Percentiles rank a stretch among this genome's conserved stretches.
These are phyloP conservation scores for Rhodeus uyekii DNA, from an alignment of 2,797 vertebrate genomes.

Conservation along the genomic window DNA sequence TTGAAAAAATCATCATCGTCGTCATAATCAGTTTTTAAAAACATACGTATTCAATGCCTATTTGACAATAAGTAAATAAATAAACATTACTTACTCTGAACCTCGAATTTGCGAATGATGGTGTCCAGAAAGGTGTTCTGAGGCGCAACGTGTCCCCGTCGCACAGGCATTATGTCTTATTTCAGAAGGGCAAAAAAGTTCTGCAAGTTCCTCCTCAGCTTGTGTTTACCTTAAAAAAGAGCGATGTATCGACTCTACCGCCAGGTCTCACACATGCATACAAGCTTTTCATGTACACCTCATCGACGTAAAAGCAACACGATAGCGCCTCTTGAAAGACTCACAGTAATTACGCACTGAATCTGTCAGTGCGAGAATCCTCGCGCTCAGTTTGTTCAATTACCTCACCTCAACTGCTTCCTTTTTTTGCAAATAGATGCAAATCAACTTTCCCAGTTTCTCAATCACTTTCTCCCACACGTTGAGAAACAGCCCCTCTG, in stretches of 20 bases:
- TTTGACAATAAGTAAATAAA: background rate
- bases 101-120: constrained; percentile 91
- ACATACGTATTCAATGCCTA: background rate
- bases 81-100: constrained; percentile 78
- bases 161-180: constrained; percentile 80
- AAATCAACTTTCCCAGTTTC: constrained; percentile 31
- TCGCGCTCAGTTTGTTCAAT: background rate
- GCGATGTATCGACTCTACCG: background rate
- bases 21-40: no score
- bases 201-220: background rate
- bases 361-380: constrained; percentile 1
- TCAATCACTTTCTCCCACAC: background rate
- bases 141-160: constrained; percentile 88
- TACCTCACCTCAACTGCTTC: constrained; percentile 24
- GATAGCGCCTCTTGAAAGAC: background rate
- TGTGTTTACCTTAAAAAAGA: background rate
- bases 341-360: background rate
- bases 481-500: background rate
- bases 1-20: background rate
- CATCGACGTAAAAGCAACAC: background rate
- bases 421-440: constrained; percentile 33
- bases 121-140: constrained; percentile 91
- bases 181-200: constrained; percentile 18
- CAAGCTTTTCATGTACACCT: background rate
- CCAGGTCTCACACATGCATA: background rate